Evolutionary conservation across 2,888 invertebrate species (phyloP).

Genomic region (Eupithecia pulchellata): DNA sequence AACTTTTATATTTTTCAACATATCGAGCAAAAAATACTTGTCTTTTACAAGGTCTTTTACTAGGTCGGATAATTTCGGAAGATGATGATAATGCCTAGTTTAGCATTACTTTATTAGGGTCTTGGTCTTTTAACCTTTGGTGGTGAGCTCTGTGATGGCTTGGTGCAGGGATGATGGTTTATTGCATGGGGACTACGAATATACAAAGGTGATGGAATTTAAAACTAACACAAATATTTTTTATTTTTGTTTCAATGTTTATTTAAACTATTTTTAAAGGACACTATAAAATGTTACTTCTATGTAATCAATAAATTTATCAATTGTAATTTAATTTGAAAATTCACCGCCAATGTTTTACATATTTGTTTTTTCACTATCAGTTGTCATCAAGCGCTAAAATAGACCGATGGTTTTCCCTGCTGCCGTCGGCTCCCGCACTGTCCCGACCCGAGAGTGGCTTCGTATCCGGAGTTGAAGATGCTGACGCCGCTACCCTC

Average conservation of each 20-base stretch:
- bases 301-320: not conserved
- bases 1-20: not conserved
- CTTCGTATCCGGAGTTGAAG: constrained; percentile 89
- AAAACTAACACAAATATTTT: not conserved
- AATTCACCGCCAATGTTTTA: not conserved
- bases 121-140: not conserved
- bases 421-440: constrained; percentile 86
- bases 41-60: not conserved
- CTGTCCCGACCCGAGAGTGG: constrained; percentile 91
- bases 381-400: constrained; percentile 91
- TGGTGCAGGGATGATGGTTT: not conserved
- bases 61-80: not conserved
- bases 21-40: not conserved
- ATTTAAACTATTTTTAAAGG: not conserved
- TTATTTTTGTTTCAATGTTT: not conserved
- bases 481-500: constrained; percentile 85
- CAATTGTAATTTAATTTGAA: not conserved
- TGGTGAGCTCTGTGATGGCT: not conserved
- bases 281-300: not conserved
- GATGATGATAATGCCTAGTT: constrained; percentile 2
- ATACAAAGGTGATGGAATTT: constrained; percentile 1
- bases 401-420: constrained; percentile 93
- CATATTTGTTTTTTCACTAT: constrained; percentile 38
- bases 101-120: not conserved
- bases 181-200: not conserved